Base-by-base conservation (phyloP, 35 echinoderm and acorn worm species). In the Apostichopus japonicus region DNA sequence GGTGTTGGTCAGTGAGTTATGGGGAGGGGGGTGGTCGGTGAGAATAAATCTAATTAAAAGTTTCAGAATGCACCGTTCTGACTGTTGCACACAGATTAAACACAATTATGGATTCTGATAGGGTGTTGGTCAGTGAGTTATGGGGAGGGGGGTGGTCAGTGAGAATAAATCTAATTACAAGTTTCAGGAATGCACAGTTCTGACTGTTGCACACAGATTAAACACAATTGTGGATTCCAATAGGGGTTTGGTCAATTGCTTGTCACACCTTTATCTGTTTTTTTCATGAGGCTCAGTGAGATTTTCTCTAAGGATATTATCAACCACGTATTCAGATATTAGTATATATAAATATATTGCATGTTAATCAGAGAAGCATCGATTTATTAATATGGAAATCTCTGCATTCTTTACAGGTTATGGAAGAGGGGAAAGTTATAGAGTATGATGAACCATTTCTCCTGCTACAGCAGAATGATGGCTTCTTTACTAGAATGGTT, bases 371-470 rank as follows among this genome's bases (percentile, higher is more conserved):
- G 27, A 33, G 27, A 33, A 33, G 27, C 27, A 33, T 33, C 27
- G 2, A 33, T 33, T 59, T 59, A 59, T 9, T 59, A 59, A 59
- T 7, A 73, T 73, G 71, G 71, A 73, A 73, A n/a, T 23, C 53
- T 10, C 10, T 56, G n/a, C 57, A 7, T 19, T 16, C 23, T 9
- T 84, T 0, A 21, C 51, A 98, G 96, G 95, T 98, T 1, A 91
- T 98, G 52, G 94, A 96, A 79, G 76, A 92, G 10, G 97, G 97
- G 14, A 87, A 90, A 6, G 86, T 98, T 5, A 65, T 96, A 44
- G 97, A 98, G 76, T 96, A 96, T 83, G 97, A 98, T 81, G 94
- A 98, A 52, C 97, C 97, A 5, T 94, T 93, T 86, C 67, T 98
- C 56, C 94, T 98, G 6, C 94, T 98, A 1, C 94, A 96, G 54